phyloP scores from a whole-genome alignment of 2,888 invertebrate genomes.

The Ophion ellenae region DNA sequence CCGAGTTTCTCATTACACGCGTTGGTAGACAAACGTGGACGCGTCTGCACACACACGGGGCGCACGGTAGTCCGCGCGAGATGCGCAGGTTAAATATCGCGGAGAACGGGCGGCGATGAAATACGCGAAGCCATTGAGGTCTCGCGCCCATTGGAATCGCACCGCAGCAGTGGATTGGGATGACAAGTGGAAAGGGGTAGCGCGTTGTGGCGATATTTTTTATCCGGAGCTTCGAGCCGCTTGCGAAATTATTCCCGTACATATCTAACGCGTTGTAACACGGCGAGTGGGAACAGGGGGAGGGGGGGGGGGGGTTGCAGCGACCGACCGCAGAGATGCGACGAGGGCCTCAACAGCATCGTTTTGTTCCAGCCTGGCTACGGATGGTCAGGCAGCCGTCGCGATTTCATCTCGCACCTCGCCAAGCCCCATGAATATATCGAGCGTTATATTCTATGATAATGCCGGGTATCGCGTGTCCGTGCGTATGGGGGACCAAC shows the following conservation, averaged over 20 bases:
- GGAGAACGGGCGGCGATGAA: conserved; percentile 28
- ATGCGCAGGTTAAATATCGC: conserved; percentile 31
- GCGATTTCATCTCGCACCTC: conserved; percentile 65
- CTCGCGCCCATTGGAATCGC: conserved; percentile 30
- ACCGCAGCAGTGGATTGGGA: conserved; percentile 6
- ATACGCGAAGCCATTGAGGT: conserved; percentile 38
- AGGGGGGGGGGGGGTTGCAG: neutral
- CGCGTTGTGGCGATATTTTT: conserved; percentile 48
- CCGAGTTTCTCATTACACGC: too few relatives aligned
- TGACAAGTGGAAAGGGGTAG: conserved; percentile 20
- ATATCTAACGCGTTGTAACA: conserved; percentile 11
- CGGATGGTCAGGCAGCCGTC: conserved; percentile 32
- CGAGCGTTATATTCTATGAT: conserved; percentile 66
- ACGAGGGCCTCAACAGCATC: conserved; percentile 31
- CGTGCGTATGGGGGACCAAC: conserved; percentile 37
- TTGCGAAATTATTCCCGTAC: conserved; percentile 53
- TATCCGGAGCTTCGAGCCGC: conserved; percentile 47
- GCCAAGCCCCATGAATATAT: conserved; percentile 59
- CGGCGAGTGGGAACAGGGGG: neutral
- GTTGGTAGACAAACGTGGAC: too few relatives aligned
- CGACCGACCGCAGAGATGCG: conserved; percentile 38
- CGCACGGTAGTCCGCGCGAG: neutral
- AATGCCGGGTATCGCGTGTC: conserved; percentile 49
- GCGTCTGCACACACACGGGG: too few relatives aligned
- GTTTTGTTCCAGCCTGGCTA: conserved; percentile 28